Base-by-base conservation (phyloP, 2,888 invertebrate species). In the Lycophotia porphyrea region DNA sequence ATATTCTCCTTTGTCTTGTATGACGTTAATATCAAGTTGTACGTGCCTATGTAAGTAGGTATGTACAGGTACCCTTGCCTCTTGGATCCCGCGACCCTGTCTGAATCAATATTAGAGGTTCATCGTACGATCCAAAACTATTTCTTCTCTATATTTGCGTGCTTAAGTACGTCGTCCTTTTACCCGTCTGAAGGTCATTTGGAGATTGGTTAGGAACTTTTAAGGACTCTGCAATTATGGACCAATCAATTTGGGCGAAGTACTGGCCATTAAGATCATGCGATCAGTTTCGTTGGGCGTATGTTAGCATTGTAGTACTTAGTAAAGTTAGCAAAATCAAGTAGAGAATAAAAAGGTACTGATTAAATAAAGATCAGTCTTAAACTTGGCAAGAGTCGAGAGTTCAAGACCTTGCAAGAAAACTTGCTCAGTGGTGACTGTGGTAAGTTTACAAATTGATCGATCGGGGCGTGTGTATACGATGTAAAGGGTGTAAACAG, bases 61-160 rank as follows among this genome's bases (percentile, higher is more conserved):
- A 49, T 39, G 36, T 76, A 55, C 27, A 64, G 24, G 11, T 36
- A 36, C 64, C 49, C 47, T 64, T 21, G 27, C n/a, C 36, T 44
- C 49, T 63, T 21, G 39, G 27, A 67, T 24, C 34, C 24, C 49
- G 49, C 47, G 64, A 34, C 64, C 31, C 60, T 39, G 82, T 81
- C 82, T 82, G 52, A 78, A 80, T 80, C 80, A 71, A 82, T 80
- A 78, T 71, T 47, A 39, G 5, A 77, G 39, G 80, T 63, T 78
- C 80, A 71, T 77, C 58, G 80, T 67, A 71, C 82, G 18, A 69
- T 66, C 49, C 36, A 47, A 69, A 69, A 69, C 52, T 81, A 55
- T 47, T 75, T 49, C n/a, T 9, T 36, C 42, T 42, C 24, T 61
- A n/a, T 47, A 55, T 70, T 76, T 70, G 66, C 55, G 75, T 47